Conservation (phyloP, 2,888 invertebrate species). For the Hoplodrina blanda region DNA sequence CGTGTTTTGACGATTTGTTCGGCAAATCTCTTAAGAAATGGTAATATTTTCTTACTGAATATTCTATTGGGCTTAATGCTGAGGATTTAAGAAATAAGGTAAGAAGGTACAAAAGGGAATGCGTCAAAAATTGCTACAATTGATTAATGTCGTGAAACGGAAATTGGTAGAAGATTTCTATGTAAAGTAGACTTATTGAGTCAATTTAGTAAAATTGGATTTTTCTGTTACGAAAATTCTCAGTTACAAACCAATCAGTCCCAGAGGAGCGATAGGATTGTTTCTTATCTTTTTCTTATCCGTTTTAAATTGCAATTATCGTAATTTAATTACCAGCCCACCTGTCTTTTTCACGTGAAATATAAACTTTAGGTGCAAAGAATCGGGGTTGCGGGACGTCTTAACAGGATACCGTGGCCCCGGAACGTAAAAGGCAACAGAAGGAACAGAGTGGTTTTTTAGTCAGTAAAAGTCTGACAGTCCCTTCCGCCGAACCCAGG, state of each 20-base stretch:
- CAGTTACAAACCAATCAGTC: constrained; percentile 7
- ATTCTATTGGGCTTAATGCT: constrained; percentile 51
- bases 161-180: constrained; percentile 38
- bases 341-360: too few species aligned
- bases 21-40: constrained; percentile 51
- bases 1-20: constrained; percentile 54
- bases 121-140: constrained; percentile 33
- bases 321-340: too few species aligned
- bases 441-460: too few species aligned
- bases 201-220: constrained; percentile 48
- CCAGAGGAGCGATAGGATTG: constrained; percentile 1
- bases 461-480: too few species aligned
- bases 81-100: neutral
- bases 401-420: too few species aligned
- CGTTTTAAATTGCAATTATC: constrained; percentile 16
- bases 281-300: neutral
- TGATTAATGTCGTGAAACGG: constrained; percentile 26
- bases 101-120: constrained; percentile 16
- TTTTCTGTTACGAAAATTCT: constrained; percentile 42
- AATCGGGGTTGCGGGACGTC: too few species aligned
- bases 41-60: constrained; percentile 58
- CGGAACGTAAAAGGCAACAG: too few species aligned
- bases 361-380: too few species aligned
- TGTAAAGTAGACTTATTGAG: constrained; percentile 28
- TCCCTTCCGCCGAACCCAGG: too few species aligned